phyloP scores from a whole-genome alignment of 2,113 vertebrate species.

The Clupea harengus region DNA sequence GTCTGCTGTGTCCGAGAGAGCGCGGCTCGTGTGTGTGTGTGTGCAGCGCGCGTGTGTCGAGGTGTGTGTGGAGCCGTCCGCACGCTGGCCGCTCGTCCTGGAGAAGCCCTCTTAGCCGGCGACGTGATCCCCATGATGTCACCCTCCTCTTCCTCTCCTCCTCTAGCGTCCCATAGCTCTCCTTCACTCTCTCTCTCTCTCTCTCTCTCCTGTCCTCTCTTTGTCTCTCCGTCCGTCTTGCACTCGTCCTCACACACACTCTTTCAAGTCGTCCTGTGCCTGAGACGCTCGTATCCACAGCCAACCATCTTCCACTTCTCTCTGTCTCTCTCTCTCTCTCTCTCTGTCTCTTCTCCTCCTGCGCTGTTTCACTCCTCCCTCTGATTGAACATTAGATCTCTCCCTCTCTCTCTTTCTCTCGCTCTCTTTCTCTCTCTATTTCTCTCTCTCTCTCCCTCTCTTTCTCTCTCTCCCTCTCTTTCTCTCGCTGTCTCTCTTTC shows the following conservation, averaged over 20 bases:
- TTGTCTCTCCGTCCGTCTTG: conserved; percentile 40
- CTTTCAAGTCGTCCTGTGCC: conserved; percentile 62
- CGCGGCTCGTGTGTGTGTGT: conserved; percentile 41
- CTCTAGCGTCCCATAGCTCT: conserved; percentile 45
- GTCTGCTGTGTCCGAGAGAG: conserved; percentile 49
- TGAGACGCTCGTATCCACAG: conserved; percentile 60
- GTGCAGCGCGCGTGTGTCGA: conserved; percentile 38
- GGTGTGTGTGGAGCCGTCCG: conserved; percentile 46
- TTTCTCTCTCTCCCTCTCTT: not conserved
- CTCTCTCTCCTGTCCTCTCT: conserved; percentile 28
- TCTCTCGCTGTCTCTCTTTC: not conserved
- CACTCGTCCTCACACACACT: conserved; percentile 50
- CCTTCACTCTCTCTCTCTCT: conserved; percentile 53
- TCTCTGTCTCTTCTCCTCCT: conserved; percentile 27
- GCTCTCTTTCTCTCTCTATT: not conserved
- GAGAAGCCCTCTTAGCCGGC: conserved; percentile 59
- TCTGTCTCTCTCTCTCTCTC: conserved; percentile 45
- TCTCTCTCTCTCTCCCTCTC: conserved; percentile 12
- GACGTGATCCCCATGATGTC: conserved; percentile 66
- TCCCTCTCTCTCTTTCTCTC: not conserved
- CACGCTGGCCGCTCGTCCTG: conserved; percentile 51
- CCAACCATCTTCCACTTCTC: conserved; percentile 65
- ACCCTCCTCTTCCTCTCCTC: conserved; percentile 35
- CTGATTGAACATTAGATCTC: not conserved
- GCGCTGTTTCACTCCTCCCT: conserved; percentile 58